These are phyloP conservation scores for Aphaenogaster rudis DNA, from an alignment of 1,140 invertebrate genomes.

Conservation along the genomic window DNA sequence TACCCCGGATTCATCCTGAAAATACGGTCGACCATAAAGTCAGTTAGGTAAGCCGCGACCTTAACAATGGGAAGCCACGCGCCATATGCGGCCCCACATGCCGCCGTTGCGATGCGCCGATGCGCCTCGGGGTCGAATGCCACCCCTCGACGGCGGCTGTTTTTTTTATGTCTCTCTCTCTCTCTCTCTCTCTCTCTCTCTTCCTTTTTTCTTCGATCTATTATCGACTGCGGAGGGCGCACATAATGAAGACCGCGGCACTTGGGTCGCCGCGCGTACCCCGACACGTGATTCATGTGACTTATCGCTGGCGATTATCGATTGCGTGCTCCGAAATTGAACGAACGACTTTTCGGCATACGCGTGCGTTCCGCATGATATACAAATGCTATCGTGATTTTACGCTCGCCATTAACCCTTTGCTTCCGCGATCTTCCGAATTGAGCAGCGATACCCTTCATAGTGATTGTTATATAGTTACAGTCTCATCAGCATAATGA, in stretches of 20 bases:
- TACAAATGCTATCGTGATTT: constrained; percentile 12
- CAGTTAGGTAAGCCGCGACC: constrained; percentile 81
- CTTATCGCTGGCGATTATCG: constrained; percentile 63
- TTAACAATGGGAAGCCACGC: constrained; percentile 83
- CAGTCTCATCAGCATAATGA: not conserved
- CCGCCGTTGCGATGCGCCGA: constrained; percentile 66
- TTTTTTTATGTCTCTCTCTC: constrained; percentile 41
- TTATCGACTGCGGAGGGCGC: constrained; percentile 55
- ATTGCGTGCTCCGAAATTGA: constrained; percentile 60
- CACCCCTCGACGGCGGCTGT: constrained; percentile 40
- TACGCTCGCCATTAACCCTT: constrained; percentile 19
- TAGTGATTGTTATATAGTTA: not conserved
- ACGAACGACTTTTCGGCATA: constrained; percentile 16
- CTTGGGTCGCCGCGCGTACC: constrained; percentile 30
- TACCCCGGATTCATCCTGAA: constrained; percentile 64
- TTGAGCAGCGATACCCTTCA: not conserved
- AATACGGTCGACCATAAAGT: constrained; percentile 80
- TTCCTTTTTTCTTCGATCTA: constrained; percentile 26
- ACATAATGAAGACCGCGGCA: constrained; percentile 64
- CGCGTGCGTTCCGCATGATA: not conserved
- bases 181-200: not conserved
- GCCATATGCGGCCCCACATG: constrained; percentile 83
- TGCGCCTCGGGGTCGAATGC: constrained; percentile 59
- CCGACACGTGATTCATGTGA: constrained; percentile 69
- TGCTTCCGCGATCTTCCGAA: not conserved